Percentiles rank a stretch among this genome's conserved stretches.
These are phyloP conservation scores for Pseudochaenichthys georgianus DNA, from an alignment of 2,797 vertebrate species.

Conservation along the genomic window DNA sequence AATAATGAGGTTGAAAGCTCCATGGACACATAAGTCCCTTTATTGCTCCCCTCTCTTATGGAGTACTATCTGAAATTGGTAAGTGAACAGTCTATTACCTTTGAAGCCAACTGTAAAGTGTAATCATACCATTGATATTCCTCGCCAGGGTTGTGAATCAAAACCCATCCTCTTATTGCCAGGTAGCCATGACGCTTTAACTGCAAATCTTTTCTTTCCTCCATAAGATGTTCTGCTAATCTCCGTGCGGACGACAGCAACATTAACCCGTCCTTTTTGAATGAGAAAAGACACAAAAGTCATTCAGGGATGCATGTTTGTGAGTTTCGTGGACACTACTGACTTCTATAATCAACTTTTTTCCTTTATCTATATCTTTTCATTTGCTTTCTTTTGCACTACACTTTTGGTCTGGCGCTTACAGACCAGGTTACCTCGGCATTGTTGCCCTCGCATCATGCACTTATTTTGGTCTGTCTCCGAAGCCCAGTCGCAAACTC, in stretches of 20 bases:
- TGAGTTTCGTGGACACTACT: slow-evolving; percentile 84
- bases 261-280: slow-evolving; percentile 78
- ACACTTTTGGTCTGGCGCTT: slow-evolving; percentile 85
- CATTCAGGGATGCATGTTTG: slow-evolving; percentile 89
- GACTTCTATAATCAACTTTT: slow-evolving; percentile 76
- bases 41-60: slow-evolving; percentile 60
- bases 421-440: slow-evolving; percentile 88
- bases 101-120: slow-evolving; percentile 69
- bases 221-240: slow-evolving; percentile 78
- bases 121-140: slow-evolving; percentile 71
- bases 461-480: slow-evolving; percentile 86
- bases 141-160: slow-evolving; percentile 78
- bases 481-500: slow-evolving; percentile 75
- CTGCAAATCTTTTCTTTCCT: slow-evolving; percentile 80
- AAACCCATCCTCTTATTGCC: slow-evolving; percentile 75
- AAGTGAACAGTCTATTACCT: slow-evolving; percentile 69
- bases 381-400: slow-evolving; percentile 88
- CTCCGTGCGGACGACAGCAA: slow-evolving; percentile 80
- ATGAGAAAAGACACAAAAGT: slow-evolving; percentile 81
- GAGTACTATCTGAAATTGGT: slow-evolving; percentile 74
- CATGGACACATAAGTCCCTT: slow-evolving; percentile 64
- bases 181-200: slow-evolving; percentile 85
- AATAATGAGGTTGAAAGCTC: slow-evolving; percentile 61
- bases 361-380: slow-evolving; percentile 71
- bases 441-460: slow-evolving; percentile 86